phyloP scores from a whole-genome alignment of 2,797 vertebrate species.

The Varecia variegata region DNA sequence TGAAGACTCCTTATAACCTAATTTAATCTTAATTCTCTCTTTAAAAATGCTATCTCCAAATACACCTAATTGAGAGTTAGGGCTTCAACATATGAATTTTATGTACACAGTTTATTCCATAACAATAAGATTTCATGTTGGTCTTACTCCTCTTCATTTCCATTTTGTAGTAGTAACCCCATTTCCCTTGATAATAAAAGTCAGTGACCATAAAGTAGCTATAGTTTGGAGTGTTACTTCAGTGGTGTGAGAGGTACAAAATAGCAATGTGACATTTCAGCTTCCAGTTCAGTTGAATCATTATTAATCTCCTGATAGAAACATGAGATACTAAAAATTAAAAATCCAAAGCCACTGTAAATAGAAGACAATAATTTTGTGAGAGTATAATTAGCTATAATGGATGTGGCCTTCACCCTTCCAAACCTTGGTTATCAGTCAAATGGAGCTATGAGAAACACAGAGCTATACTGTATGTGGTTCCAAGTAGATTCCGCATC shows the following conservation, averaged over 20 bases:
- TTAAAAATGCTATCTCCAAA: background rate
- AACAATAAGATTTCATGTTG: background rate
- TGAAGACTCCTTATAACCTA: background rate
- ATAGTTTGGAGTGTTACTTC: background rate
- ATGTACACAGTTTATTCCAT: background rate
- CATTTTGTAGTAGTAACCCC: background rate
- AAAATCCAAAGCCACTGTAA: background rate
- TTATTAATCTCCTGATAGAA: background rate
- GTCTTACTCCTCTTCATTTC: background rate
- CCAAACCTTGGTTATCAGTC: background rate
- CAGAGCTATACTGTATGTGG: background rate
- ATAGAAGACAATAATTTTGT: background rate
- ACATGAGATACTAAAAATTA: background rate
- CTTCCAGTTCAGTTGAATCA: background rate
- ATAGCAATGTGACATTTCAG: background rate
- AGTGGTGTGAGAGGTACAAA: background rate
- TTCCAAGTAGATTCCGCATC: background rate
- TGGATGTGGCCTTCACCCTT: background rate
- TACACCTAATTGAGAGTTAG: background rate
- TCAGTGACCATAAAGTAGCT: background rate
- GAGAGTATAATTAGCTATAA: background rate
- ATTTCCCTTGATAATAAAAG: background rate
- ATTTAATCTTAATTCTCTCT: background rate
- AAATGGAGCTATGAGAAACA: background rate
- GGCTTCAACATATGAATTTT: background rate